Evolutionary conservation across 1,140 invertebrate genomes (phyloP).

Genomic region (Anoplophora glabripennis): DNA sequence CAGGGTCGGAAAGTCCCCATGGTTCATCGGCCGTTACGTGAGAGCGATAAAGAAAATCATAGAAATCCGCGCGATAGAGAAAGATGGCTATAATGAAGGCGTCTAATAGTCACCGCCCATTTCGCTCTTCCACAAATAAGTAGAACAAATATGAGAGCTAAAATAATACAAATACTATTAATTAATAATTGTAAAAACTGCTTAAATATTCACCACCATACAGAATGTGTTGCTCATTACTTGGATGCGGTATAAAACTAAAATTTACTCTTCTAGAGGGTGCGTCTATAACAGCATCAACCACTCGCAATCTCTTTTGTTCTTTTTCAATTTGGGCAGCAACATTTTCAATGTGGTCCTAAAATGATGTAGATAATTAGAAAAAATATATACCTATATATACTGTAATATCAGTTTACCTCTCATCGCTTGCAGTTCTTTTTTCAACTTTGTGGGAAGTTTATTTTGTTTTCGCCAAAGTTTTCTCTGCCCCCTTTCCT

Average conservation of each 20-base stretch:
- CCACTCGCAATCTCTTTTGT: slow-evolving; percentile 67
- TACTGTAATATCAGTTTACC: slow-evolving; percentile 55
- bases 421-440: slow-evolving; percentile 79
- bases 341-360: slow-evolving; percentile 86
- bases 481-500: slow-evolving; percentile 83
- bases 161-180: no score
- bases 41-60: no score
- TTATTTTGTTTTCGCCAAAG: slow-evolving; percentile 88
- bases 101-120: no score
- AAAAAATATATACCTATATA: slow-evolving; percentile 16
- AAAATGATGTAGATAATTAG: slow-evolving; percentile 1
- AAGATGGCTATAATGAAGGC: no score
- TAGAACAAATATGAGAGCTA: no score
- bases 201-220: slow-evolving; percentile 93
- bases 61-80: no score
- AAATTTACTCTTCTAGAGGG: slow-evolving; percentile 81
- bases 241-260: slow-evolving; percentile 75
- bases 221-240: slow-evolving; percentile 84
- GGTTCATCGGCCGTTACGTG: no score
- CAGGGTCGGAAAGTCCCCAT: no score
- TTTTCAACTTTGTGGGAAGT: slow-evolving; percentile 77
- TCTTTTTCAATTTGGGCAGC: slow-evolving; percentile 78
- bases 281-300: slow-evolving; percentile 67
- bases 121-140: no score
- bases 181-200: no score